Percentiles rank a stretch among this genome's conserved stretches.
Evolutionary conservation across 2,888 invertebrate species (phyloP).

Genomic region (Synergus laeviventris): DNA sequence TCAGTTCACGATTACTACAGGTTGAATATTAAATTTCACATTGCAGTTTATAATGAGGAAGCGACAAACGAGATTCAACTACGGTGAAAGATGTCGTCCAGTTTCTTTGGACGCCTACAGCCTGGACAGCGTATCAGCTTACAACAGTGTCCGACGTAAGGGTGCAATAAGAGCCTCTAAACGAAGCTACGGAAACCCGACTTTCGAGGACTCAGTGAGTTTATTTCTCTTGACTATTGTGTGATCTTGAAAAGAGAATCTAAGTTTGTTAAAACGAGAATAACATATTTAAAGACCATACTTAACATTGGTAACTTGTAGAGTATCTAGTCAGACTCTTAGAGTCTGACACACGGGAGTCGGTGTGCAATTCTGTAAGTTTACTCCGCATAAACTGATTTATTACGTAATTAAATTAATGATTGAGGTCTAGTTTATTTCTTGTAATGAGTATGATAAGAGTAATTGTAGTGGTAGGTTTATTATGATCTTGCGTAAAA

Average conservation of each 20-base stretch:
- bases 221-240: slow-evolving; percentile 41
- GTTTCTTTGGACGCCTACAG: slow-evolving; percentile 93
- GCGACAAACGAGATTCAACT: slow-evolving; percentile 87
- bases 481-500: not conserved
- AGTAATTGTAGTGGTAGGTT: not conserved
- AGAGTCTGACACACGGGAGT: not conserved
- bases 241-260: slow-evolving; percentile 16
- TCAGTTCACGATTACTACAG: too few species aligned
- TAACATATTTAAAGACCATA: not conserved
- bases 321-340: slow-evolving; percentile 39
- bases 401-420: slow-evolving; percentile 38
- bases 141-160: slow-evolving; percentile 87
- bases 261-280: not conserved
- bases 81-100: slow-evolving; percentile 91
- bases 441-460: not conserved
- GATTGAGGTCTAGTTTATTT: not conserved
- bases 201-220: slow-evolving; percentile 91
- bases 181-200: slow-evolving; percentile 92
- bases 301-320: slow-evolving; percentile 34
- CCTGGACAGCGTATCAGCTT: slow-evolving; percentile 91
- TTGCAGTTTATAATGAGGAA: slow-evolving; percentile 87
- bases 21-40: slow-evolving; percentile 41
- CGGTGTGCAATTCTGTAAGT: slow-evolving; percentile 35
- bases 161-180: slow-evolving; percentile 87
- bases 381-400: not conserved